A percentile compares a stretch with the other conserved stretches of the same genome.
Evolutionary conservation across 2,113 vertebrate species (phyloP).

Genomic region (Scolopax mira): DNA sequence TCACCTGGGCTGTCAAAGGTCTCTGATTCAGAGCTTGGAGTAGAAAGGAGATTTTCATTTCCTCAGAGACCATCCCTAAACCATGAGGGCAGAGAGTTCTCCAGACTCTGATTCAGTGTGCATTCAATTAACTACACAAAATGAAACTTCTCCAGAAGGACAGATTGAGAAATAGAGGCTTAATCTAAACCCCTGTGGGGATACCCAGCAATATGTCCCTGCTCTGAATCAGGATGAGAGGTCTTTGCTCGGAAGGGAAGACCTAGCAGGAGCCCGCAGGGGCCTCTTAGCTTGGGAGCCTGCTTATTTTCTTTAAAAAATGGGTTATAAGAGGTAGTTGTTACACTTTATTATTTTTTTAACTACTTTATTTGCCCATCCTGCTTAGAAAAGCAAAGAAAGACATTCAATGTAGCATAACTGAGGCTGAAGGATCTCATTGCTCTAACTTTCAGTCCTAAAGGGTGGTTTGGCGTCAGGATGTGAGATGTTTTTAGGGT

Average conservation of each 20-base stretch:
- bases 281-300: background rate
- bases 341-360: background rate
- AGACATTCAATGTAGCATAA: background rate
- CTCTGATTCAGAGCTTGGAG: background rate
- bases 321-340: background rate
- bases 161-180: background rate
- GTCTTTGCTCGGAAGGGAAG: background rate
- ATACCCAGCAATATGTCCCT: background rate
- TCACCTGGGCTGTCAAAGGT: background rate
- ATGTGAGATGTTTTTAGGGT: background rate
- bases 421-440: background rate
- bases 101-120: background rate
- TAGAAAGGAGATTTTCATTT: background rate
- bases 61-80: background rate
- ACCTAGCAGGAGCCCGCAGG: background rate
- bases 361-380: background rate
- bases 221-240: background rate
- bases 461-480: background rate
- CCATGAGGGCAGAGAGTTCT: background rate
- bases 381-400: background rate
- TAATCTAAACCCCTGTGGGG: background rate
- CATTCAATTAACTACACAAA: background rate
- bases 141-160: background rate
- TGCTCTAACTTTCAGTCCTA: background rate
- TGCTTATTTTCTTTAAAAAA: background rate